Percentiles rank a stretch among this genome's conserved stretches.
These are phyloP conservation scores for Neotoxoptera formosana DNA, from an alignment of 1,140 invertebrate species.

Conservation along the genomic window DNA sequence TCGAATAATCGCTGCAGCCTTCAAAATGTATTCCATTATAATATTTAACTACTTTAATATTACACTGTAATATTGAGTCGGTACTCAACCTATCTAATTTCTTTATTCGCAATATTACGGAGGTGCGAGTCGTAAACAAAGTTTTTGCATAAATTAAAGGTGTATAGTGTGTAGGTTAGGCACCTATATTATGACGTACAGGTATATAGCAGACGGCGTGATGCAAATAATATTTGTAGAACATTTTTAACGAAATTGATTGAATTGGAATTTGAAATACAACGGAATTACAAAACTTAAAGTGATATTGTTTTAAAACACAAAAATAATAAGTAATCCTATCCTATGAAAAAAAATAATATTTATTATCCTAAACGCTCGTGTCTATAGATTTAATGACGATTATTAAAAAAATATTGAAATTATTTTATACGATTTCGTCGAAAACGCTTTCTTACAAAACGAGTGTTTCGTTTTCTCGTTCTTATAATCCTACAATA, in stretches of 20 bases:
- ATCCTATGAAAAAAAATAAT: not conserved
- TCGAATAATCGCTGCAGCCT: not conserved
- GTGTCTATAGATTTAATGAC: not conserved
- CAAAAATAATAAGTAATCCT: not conserved
- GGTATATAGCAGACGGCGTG: not conserved
- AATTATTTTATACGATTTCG: conserved; percentile 12
- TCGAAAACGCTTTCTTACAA: not conserved
- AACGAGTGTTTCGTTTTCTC: not conserved
- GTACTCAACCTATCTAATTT: not conserved
- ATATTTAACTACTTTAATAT: not conserved
- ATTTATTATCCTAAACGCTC: not conserved
- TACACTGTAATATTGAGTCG: not conserved
- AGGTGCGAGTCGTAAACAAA: not conserved
- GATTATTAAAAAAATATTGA: not conserved
- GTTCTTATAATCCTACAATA: not conserved
- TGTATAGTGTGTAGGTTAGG: not conserved
- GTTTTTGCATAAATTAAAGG: not conserved
- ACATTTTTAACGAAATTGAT: not conserved
- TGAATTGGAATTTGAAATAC: not conserved
- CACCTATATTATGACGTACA: not conserved
- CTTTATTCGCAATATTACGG: not conserved
- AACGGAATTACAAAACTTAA: not conserved
- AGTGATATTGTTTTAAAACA: not conserved
- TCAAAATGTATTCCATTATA: not conserved
- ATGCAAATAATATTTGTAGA: not conserved